phyloP scores from a whole-genome alignment of 1,140 invertebrate genomes.

The Pseudomyrmex gracilis region DNA sequence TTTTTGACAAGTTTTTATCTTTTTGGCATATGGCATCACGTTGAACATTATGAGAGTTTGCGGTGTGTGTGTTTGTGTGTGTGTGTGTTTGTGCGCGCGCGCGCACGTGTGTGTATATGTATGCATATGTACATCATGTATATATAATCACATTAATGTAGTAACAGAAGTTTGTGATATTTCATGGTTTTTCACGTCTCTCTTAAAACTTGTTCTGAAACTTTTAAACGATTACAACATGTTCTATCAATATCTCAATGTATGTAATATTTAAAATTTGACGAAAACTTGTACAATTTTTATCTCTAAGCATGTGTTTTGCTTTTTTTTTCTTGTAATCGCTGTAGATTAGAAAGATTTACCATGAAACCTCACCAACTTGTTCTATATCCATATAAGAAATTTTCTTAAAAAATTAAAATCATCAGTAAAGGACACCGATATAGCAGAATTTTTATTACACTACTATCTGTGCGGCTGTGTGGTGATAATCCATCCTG shows the following conservation, averaged over 20 bases:
- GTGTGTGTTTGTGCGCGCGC: no score
- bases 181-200: neutral
- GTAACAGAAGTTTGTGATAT: neutral
- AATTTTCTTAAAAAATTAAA: slow-evolving; percentile 25
- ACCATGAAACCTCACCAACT: neutral
- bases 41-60: slow-evolving; percentile 3
- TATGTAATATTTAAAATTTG: neutral
- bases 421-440: neutral
- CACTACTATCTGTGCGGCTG: neutral
- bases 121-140: neutral
- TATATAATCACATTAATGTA: neutral
- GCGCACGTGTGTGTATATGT: neutral
- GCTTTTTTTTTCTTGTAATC: neutral
- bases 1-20: neutral
- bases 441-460: slow-evolving; percentile 8
- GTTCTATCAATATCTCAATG: neutral
- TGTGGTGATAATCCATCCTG: neutral
- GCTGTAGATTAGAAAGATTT: neutral
- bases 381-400: neutral
- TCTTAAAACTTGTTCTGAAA: neutral
- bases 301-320: neutral
- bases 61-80: neutral
- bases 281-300: no score
- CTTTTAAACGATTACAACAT: neutral
- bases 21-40: slow-evolving; percentile 8